Evolutionary conservation across 1,140 invertebrate genomes (phyloP), one percentile per base, ranked within the genome.

Genomic region (Eurosta solidaginis): DNA sequence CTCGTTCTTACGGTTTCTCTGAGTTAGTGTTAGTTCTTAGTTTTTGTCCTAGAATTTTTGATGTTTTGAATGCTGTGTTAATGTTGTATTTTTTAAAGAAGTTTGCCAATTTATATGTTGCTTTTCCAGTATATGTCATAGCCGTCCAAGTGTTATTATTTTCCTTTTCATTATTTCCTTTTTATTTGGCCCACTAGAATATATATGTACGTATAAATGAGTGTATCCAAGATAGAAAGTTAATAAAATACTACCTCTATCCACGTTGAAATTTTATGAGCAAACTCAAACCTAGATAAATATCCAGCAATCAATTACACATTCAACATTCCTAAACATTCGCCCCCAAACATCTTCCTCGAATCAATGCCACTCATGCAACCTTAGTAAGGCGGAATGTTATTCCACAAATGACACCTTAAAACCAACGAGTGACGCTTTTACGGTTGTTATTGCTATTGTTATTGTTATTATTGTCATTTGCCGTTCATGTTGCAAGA

Each of bases 291-390:
- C 45, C 12, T 47, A 47, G 6, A n/a, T n/a, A n/a, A n/a, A n/a
- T n/a, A n/a, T n/a, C n/a, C n/a, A n/a, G n/a, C n/a, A 36, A 68
- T 68, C 59, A 68, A 42, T 68, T 68, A 68, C 59, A n/a, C n/a
- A 40, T 20, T 68, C 59, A 68, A 6, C 59, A 68, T 68, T 68
- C 59, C 59, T 68, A 68, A 68, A 27, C 59, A 36, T 36, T n/a
- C 27, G 36, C 59, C 59, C n/a, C 54, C 14, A 7, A n/a, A 9
- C 59, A 12, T 68, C 59, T 22, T 68, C 59, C n/a, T n/a, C 33
- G 33, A 20, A 17, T 17, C 29, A 36, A 68, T 33, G 45, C 45
- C 6, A 47, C 45, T 17, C 12, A 14, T 68, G 2, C 59, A 68
- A 22, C 6, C 4, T 17, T 29, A 42, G 20, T 17, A 29, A n/a